Conservation (phyloP, 2,797 vertebrate species). For the Luscinia luscinia region DNA sequence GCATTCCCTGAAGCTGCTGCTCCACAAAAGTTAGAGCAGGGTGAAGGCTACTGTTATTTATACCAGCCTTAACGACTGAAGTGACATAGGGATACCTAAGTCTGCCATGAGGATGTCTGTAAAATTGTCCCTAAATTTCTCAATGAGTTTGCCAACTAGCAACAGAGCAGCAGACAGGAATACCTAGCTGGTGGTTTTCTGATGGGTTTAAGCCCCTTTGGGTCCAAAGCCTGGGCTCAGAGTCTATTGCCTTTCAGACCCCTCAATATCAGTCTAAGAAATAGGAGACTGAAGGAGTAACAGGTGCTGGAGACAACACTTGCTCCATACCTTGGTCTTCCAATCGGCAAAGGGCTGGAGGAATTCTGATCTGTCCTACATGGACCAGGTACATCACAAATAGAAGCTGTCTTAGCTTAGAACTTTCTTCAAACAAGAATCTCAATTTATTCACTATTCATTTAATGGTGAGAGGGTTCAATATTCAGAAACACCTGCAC, state of each 20-base stretch:
- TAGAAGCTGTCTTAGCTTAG: neutral
- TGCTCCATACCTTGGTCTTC: neutral
- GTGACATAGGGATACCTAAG: neutral
- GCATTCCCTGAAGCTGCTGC: neutral
- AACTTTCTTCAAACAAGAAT: neutral
- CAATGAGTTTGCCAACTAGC: neutral
- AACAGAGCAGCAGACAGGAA: neutral
- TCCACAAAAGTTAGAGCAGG: neutral
- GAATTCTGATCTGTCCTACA: neutral
- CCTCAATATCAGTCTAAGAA: neutral
- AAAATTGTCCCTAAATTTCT: neutral
- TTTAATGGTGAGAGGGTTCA: neutral
- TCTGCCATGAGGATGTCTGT: neutral
- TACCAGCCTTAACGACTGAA: neutral
- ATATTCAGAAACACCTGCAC: neutral
- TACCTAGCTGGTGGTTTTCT: neutral
- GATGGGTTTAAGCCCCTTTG: neutral
- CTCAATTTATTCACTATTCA: neutral
- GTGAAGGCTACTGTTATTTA: neutral
- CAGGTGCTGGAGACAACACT: neutral
- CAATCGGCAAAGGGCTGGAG: neutral
- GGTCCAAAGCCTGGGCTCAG: neutral
- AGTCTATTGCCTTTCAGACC: neutral
- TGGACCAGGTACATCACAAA: neutral
- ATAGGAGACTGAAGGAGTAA: neutral